Conservation (phyloP, 2,888 invertebrate species). For the Tricholauxania praeusta region DNA sequence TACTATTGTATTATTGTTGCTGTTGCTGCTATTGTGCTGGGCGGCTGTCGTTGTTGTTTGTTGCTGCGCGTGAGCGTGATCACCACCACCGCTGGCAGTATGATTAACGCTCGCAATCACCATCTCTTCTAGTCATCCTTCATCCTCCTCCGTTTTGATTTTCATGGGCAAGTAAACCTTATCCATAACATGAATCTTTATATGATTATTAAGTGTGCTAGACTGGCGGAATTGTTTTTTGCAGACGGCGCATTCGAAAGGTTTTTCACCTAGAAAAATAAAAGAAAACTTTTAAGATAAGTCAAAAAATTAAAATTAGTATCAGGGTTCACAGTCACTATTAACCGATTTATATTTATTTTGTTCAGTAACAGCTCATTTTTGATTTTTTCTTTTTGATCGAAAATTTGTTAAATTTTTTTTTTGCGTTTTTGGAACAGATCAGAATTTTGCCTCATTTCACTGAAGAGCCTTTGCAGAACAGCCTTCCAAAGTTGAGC, state of each 20-base stretch:
- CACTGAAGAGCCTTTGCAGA: too few species aligned
- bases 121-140: constrained; percentile 68
- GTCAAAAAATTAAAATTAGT: too few species aligned
- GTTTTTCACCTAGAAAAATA: constrained; percentile 63
- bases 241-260: constrained; percentile 68
- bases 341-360: too few species aligned
- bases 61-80: constrained; percentile 48
- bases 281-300: background rate
- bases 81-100: constrained; percentile 46
- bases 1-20: constrained; percentile 51
- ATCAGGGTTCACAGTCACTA: too few species aligned
- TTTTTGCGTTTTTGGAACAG: too few species aligned
- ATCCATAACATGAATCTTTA: constrained; percentile 69
- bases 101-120: constrained; percentile 60
- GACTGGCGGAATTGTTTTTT: constrained; percentile 69
- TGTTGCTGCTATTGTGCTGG: constrained; percentile 49
- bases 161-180: constrained; percentile 68
- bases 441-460: too few species aligned
- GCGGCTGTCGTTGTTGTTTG: constrained; percentile 50
- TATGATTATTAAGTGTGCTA: constrained; percentile 68
- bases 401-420: too few species aligned
- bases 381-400: too few species aligned
- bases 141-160: constrained; percentile 68
- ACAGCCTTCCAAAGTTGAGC: too few species aligned
- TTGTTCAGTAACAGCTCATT: too few species aligned